A percentile compares a stretch with the other conserved stretches of the same genome.
These are phyloP conservation scores for Sinelater perroti DNA, from an alignment of 2,888 invertebrate genomes.

Conservation along the genomic window DNA sequence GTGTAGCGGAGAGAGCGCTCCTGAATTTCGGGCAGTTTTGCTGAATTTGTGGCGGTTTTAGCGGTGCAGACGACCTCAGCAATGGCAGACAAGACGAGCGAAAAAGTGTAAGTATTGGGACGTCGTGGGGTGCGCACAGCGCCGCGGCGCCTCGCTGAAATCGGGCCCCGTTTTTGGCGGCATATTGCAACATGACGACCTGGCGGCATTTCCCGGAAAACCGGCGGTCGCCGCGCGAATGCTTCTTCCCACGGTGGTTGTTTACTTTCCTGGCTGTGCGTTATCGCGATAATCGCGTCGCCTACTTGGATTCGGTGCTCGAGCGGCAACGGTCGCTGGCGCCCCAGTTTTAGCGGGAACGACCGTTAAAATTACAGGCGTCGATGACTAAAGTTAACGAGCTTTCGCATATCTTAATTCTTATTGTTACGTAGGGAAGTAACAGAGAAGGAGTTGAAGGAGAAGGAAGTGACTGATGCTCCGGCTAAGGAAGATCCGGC, in stretches of 20 bases:
- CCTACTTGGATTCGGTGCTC: background rate
- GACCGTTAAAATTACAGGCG: conserved; percentile 8
- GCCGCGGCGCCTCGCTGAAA: no score
- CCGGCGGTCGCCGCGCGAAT: conserved; percentile 45
- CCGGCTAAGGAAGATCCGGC: conserved; percentile 59
- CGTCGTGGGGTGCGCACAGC: background rate
- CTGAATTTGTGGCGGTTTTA: conserved; percentile 8
- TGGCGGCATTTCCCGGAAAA: conserved; percentile 50
- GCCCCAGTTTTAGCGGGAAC: background rate
- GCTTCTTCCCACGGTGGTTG: conserved; percentile 7
- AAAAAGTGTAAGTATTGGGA: conserved; percentile 70
- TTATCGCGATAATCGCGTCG: background rate
- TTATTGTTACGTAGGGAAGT: conserved; percentile 7
- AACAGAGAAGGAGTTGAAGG: conserved; percentile 51
- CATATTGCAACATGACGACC: conserved; percentile 67
- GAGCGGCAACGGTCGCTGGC: background rate
- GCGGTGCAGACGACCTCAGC: conserved; percentile 51
- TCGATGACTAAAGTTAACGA: background rate
- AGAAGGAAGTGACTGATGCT: conserved; percentile 48
- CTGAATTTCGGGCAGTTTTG: conserved; percentile 25
- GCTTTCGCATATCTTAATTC: background rate
- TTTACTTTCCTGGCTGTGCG: conserved; percentile 6
- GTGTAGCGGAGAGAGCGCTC: conserved; percentile 42
- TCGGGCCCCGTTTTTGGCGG: conserved; percentile 56
- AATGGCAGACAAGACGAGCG: conserved; percentile 72